Conservation (phyloP, 2,113 vertebrate genomes). For the Leucopsar rothschildi region DNA sequence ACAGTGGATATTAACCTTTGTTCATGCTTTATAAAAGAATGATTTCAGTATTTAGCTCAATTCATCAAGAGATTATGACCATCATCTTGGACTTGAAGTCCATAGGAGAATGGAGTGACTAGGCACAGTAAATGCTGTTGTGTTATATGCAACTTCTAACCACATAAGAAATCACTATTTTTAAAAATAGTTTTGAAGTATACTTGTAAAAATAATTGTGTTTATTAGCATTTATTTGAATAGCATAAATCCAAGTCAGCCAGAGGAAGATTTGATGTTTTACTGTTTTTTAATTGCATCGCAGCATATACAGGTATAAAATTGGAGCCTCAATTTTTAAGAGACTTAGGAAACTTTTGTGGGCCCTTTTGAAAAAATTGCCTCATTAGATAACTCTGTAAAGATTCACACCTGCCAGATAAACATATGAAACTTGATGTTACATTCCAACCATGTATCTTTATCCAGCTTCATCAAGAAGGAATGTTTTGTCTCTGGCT, state of each 20-base stretch:
- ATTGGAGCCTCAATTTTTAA: neutral
- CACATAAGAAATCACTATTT: neutral
- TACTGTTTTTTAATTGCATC: neutral
- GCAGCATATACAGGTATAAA: neutral
- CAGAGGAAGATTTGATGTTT: neutral
- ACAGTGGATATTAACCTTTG: neutral
- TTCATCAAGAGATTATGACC: neutral
- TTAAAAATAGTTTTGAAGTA: neutral
- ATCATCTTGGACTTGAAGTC: neutral
- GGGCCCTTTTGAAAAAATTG: neutral
- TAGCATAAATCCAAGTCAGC: neutral
- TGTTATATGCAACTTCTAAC: neutral
- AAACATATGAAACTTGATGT: neutral
- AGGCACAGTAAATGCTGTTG: neutral
- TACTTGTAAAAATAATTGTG: neutral
- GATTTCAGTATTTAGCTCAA: neutral
- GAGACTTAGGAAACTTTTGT: neutral
- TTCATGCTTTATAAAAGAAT: neutral
- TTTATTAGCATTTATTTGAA: neutral
- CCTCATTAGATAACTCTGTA: neutral
- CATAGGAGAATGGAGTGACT: neutral
- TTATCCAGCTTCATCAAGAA: neutral
- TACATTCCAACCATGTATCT: neutral
- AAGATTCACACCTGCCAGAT: neutral
- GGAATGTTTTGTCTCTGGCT: accelerated